Evolutionary conservation across 1,140 invertebrate genomes (phyloP).

Genomic region (Microplitis mediator): DNA sequence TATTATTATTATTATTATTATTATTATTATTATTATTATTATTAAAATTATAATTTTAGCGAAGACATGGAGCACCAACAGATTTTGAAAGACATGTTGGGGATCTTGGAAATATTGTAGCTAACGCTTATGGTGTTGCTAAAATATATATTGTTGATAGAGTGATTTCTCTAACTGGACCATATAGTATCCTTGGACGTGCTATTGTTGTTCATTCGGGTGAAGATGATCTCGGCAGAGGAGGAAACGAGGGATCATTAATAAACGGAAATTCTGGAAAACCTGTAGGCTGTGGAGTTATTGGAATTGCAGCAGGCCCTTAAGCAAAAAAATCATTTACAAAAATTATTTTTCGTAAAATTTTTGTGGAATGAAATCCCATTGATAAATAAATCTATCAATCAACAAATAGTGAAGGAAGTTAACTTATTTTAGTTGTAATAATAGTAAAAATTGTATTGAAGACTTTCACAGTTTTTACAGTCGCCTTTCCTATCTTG

Average conservation of each 20-base stretch:
- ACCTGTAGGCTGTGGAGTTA: constrained; percentile 80
- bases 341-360: too few relatives aligned
- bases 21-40: too few relatives aligned
- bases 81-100: constrained; percentile 82
- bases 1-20: too few relatives aligned
- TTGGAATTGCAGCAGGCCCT: constrained; percentile 66
- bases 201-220: constrained; percentile 77
- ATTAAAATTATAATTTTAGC: constrained; percentile 11
- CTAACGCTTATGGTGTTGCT: constrained; percentile 66
- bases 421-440: too few relatives aligned
- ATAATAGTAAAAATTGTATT: too few relatives aligned
- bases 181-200: constrained; percentile 76
- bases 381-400: too few relatives aligned
- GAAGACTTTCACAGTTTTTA: too few relatives aligned
- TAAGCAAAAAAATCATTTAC: too few relatives aligned
- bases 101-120: constrained; percentile 85
- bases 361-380: too few relatives aligned
- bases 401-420: too few relatives aligned
- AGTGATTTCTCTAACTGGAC: constrained; percentile 68
- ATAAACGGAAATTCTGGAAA: constrained; percentile 83
- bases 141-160: constrained; percentile 69
- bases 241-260: constrained; percentile 70
- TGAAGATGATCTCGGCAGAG: constrained; percentile 78
- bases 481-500: too few relatives aligned
- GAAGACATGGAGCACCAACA: constrained; percentile 71